Base-by-base conservation (phyloP, 2,888 invertebrate genomes). In the Teleogryllus oceanicus region DNA sequence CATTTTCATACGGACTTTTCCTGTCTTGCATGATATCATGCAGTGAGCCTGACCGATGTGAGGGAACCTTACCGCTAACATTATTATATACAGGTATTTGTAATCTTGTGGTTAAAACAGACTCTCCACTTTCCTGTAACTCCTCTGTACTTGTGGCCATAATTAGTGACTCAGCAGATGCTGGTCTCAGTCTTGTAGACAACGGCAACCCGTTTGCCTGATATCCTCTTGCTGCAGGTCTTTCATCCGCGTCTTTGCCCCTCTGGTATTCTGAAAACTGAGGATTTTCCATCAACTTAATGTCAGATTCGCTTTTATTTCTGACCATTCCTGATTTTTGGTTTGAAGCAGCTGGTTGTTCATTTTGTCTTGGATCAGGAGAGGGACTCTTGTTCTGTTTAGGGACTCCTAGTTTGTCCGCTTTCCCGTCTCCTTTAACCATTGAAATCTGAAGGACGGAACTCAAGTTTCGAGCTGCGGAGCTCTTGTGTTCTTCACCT, bases 21-120 rank as follows among this genome's bases (percentile, higher is more conserved):
- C 16, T 62, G 16, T n/a, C n/a, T n/a, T 62, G 62, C 37, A 37
- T 37, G 1, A 62, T 62, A 8, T 62, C 62, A n/a, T 62, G 62
- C 62, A 62, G n/a, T n/a, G 62, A 62, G 62, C n/a, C n/a, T 18
- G 62, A 62, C 62, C 62, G 13, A n/a, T 62, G 13, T 5, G 62
- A 62, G 16, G 62, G 62, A 18, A 16, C 76, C 76, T 76, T 37
- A n/a, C 76, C 76, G 37, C 78, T 78, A 18, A 79, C 75, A 62
- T 79, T 82, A 74, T 79, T 83, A 80, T 80, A 81, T 75, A 86
- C 84, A 4, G 87, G 88, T 76, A 88, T 88, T 80, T 87, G 87
- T 80, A 88, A 86, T 84, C 87, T 86, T 75, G 88, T 87, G 4
- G 87, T 87, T 16, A 88, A 84, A 18, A 88, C 86, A 4, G 86